Conservation (phyloP, 2,113 vertebrate genomes). For the Pelmatolapia mariae region DNA sequence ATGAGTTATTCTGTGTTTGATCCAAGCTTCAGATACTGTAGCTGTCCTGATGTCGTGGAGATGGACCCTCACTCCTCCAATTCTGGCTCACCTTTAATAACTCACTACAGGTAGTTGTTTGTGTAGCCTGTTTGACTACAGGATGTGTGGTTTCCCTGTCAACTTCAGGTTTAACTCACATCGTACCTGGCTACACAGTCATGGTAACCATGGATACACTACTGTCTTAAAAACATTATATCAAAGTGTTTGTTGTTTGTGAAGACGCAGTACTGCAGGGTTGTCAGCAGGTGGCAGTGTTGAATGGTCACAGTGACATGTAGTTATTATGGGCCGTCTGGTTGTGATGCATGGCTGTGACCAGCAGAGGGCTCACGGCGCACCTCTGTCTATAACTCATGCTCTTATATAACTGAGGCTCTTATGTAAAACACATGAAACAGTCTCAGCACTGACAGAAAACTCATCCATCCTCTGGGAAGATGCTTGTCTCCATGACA, state of each 20-base stretch:
- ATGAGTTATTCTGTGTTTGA: neutral
- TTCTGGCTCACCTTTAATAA: neutral
- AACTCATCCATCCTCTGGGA: neutral
- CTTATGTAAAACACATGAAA: neutral
- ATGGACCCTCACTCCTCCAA: neutral
- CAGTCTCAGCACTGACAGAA: neutral
- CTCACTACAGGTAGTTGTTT: neutral
- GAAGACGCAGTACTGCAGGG: neutral
- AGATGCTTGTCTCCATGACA: neutral
- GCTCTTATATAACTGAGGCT: neutral
- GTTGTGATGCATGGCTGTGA: fast-evolving
- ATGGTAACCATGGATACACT: neutral
- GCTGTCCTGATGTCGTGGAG: neutral
- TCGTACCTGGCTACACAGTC: neutral
- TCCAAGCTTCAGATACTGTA: neutral
- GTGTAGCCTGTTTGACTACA: neutral
- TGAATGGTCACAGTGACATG: fast-evolving
- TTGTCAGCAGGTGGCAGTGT: neutral
- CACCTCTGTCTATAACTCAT: neutral
- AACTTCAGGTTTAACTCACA: neutral
- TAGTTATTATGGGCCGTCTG: neutral
- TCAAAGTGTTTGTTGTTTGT: neutral
- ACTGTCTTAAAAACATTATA: neutral
- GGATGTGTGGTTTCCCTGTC: neutral
- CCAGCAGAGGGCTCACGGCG: neutral